phyloP scores from a whole-genome alignment of 2,888 invertebrate species.

The Tricholauxania praeusta region DNA sequence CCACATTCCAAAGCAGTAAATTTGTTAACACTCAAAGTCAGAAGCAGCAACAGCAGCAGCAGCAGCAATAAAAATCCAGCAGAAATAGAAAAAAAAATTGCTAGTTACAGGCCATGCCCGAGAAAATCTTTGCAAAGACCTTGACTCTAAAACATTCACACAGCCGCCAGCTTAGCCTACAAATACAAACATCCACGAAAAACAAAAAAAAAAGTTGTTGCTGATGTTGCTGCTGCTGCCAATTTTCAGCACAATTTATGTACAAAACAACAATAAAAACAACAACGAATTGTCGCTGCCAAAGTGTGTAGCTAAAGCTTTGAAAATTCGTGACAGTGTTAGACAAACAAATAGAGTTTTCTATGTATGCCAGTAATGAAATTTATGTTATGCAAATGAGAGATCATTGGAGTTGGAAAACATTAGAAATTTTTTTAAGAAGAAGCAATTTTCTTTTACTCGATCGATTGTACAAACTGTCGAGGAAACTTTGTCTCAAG shows the following conservation, averaged over 20 bases:
- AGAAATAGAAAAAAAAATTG: background rate
- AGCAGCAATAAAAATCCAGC: conserved; percentile 2
- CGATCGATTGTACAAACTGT: no score
- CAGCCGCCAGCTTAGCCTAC: conserved; percentile 10
- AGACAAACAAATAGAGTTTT: conserved; percentile 25
- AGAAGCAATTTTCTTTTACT: no score
- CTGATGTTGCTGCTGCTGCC: background rate
- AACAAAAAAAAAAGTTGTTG: background rate
- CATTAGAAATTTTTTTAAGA: no score
- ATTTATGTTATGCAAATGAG: no score
- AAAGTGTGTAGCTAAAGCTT: conserved; percentile 28
- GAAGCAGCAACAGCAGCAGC: conserved; percentile 10
- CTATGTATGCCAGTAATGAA: no score
- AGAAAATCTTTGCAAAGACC: conserved; percentile 47
- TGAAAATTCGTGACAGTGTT: conserved; percentile 31
- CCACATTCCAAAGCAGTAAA: background rate
- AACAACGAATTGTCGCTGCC: background rate
- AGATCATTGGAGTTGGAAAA: no score
- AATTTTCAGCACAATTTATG: conserved; percentile 29
- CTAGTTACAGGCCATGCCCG: conserved; percentile 43
- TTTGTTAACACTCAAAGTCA: conserved; percentile 27
- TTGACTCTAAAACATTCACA: conserved; percentile 44
- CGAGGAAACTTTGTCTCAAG: no score
- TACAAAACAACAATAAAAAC: conserved; percentile 20
- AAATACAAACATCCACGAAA: conserved; percentile 9